These are phyloP conservation scores for Herminia tarsipennalis DNA, from an alignment of 2,888 invertebrate species.

Conservation along the genomic window DNA sequence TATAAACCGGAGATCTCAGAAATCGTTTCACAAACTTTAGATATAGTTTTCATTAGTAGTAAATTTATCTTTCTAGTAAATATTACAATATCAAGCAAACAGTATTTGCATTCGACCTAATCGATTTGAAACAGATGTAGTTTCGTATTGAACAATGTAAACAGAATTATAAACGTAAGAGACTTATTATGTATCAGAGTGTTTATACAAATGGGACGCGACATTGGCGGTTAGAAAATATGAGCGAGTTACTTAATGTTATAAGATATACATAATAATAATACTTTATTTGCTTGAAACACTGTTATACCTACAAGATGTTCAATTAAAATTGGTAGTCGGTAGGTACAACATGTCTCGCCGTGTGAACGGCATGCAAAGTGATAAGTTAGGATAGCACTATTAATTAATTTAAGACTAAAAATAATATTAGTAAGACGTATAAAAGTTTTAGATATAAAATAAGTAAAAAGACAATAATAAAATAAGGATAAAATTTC, in stretches of 20 bases:
- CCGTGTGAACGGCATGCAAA: too few relatives aligned
- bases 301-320: too few relatives aligned
- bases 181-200: constrained; percentile 28
- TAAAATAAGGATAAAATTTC: too few relatives aligned
- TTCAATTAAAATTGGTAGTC: too few relatives aligned
- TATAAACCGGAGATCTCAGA: not conserved
- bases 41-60: constrained; percentile 1
- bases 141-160: constrained; percentile 34
- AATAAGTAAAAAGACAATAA: too few relatives aligned
- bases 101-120: constrained; percentile 32
- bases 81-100: constrained; percentile 11
- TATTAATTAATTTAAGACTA: too few relatives aligned
- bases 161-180: constrained; percentile 38
- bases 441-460: too few relatives aligned
- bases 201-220: constrained; percentile 40
- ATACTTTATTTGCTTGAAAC: too few relatives aligned
- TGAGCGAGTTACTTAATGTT: constrained; percentile 16
- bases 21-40: not conserved
- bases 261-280: too few relatives aligned
- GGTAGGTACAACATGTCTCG: too few relatives aligned
- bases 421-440: too few relatives aligned
- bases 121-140: constrained; percentile 44
- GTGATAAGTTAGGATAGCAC: too few relatives aligned
- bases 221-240: constrained; percentile 29
- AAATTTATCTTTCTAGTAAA: constrained; percentile 3